Evolutionary conservation across 2,113 vertebrate species (phyloP), one percentile per base, ranked within the genome.

Genomic region (Macquaria australasica): DNA sequence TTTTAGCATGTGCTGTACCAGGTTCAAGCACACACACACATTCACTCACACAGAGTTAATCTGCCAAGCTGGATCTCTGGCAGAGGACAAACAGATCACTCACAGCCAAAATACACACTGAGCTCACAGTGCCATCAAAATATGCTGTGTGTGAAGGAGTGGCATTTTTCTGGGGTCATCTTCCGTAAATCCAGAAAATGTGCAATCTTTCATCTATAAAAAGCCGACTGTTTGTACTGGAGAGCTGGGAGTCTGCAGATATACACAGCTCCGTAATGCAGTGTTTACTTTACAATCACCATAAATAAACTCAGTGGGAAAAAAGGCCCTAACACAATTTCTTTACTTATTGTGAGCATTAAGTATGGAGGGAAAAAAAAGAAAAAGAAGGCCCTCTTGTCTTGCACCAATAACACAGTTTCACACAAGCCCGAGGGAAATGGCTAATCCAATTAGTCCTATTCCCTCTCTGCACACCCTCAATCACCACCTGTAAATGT

Each of bases 381-480:
- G 50, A 62, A 81, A 34, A 60, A 73, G 59, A 74, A 14, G 37
- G 16, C 23, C 39, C 73, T 67, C 45, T 74, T 25, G 67, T 80
- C 76, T 81, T 87, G 89, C 73, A 91, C 88, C 88, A 92, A 88
- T 92, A 85, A 91, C 84, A 83, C 67, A 72, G 74, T 83, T 87
- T 89, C 69, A 67, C 51, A 86, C 64, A 73, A 80, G 64, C 84
- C 89, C 50, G 28, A 45, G 82, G 89, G 87, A 89, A 89, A 90
- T 51, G 4, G 77, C 75, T 86, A 90, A 93, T 88, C 82, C 81
- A 91, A 93, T 93, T 93, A 93, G 80, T 85, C 69, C 66, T 77
- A 81, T 89, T 91, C 83, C 87, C 87, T 77, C 18, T 41, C 14
- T 39, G 74, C 81, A 25, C 64, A 71, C 59, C 87, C 88, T 88